These are phyloP conservation scores for Ophion obscuratus DNA, from an alignment of 2,888 invertebrate genomes.

Conservation along the genomic window DNA sequence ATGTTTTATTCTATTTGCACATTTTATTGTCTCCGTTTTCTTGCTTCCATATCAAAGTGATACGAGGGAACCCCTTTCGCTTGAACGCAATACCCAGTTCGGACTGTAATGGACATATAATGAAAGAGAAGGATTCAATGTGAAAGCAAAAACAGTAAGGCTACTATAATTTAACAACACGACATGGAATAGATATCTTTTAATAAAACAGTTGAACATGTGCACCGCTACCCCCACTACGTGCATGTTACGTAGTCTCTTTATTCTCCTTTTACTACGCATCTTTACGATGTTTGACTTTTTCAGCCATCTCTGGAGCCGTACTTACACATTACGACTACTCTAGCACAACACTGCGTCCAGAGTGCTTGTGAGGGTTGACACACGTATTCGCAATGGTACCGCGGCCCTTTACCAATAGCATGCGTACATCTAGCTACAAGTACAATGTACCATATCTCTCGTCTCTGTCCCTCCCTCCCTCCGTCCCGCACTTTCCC, in stretches of 20 bases:
- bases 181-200: constrained; percentile 78
- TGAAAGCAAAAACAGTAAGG: neutral
- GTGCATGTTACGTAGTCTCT: constrained; percentile 21
- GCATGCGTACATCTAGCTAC: constrained; percentile 67
- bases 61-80: neutral
- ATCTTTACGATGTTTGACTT: constrained; percentile 46
- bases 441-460: constrained; percentile 74
- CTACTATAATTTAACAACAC: constrained; percentile 57
- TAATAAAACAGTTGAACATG: constrained; percentile 72
- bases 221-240: constrained; percentile 71
- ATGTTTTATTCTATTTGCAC: constrained; percentile 61
- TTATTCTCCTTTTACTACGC: constrained; percentile 41
- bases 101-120: neutral
- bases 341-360: neutral
- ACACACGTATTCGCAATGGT: constrained; percentile 68
- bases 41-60: constrained; percentile 51
- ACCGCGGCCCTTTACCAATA: constrained; percentile 65
- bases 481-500: constrained; percentile 29
- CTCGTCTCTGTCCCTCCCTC: neutral
- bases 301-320: constrained; percentile 47
- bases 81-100: neutral
- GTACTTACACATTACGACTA: constrained; percentile 28
- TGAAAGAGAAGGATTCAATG: constrained; percentile 13
- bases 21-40: constrained; percentile 64
- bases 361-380: constrained; percentile 32